Base-by-base conservation (phyloP, 2,797 vertebrate genomes). In the Emys orbicularis region DNA sequence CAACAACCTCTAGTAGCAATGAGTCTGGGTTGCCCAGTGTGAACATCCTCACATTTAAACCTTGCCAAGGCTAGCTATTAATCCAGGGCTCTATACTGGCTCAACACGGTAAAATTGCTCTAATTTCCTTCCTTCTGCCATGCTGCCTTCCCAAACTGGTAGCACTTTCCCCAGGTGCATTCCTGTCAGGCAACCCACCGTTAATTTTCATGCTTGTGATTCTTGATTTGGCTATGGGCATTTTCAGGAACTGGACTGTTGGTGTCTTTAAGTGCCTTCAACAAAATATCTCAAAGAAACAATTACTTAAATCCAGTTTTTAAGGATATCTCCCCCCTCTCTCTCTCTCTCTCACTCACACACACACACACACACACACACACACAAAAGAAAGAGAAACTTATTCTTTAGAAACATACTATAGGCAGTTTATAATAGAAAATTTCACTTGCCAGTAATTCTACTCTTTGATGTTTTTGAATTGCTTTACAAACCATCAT, bases 1-100 rank as follows among this genome's bases (percentile, higher is more conserved):
- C 85, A 98, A 98, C 97, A 97, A 96, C 84, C 86, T 97, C 86
- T 93, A 87, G 83, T 94, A 97, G 84, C 97, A 96, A 94, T 92
- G 95, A 96, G 96, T 84, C 94, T 94, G 90, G 83, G 90, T 97
- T 96, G 92, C 87, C 95, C 92, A 2, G 81, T 82, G 91, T 84
- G 91, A 98, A 90, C 81, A 82, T 97, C 94, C 94, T 95, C 93
- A 95, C 95, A 95, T 94, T 96, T 96, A 93, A 98, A 94, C 90
- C 89, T 96, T 94, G 94, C 88, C 96, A 97, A 96, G 86, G 79
- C 93, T 97, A 91, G 80, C 93, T 93, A 95, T 95, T 97, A 97
- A 96, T 96, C 96, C 95, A 91, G 82, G 79, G 93, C 87, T 96
- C 89, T 89, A 54, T 81, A 88, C 91, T 97, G 93, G 93, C 94